These are phyloP conservation scores for Hippasteria phrygiana DNA, from an alignment of 53 echinoderm and acorn worm genomes.

Conservation along the genomic window DNA sequence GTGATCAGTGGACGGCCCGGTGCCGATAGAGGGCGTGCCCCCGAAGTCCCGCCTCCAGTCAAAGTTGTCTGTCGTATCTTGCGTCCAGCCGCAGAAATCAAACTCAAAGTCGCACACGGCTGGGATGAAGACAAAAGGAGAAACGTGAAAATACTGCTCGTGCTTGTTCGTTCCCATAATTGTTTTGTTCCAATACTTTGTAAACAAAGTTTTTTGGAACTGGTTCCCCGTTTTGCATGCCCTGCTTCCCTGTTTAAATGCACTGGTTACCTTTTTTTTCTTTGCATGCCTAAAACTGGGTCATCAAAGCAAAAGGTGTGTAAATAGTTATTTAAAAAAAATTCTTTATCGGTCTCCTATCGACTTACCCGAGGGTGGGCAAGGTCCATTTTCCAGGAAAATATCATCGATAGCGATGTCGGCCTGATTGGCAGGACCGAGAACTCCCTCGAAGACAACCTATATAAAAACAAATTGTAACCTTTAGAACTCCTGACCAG, in stretches of 20 bases:
- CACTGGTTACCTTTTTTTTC: too few species aligned
- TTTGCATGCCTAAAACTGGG: too few species aligned
- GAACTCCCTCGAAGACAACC: slow-evolving; percentile 75
- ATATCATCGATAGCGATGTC: slow-evolving; percentile 84
- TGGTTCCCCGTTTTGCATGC: too few species aligned
- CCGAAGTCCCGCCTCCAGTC: slow-evolving; percentile 81
- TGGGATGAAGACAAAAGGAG: background rate
- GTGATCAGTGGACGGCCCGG: slow-evolving; percentile 87
- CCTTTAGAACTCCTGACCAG: background rate
- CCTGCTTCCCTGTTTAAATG: too few species aligned
- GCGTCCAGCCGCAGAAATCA: slow-evolving; percentile 82
- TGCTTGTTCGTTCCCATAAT: too few species aligned
- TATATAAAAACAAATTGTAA: background rate
- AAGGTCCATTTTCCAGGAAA: slow-evolving; percentile 64
- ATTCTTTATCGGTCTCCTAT: too few species aligned
- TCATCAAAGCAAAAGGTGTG: too few species aligned
- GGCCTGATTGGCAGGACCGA: slow-evolving; percentile 48
- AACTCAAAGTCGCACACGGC: slow-evolving; percentile 79
- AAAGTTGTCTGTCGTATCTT: slow-evolving; percentile 74
- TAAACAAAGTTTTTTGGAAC: too few species aligned
- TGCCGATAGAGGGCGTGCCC: slow-evolving; percentile 65
- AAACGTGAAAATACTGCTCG: background rate
- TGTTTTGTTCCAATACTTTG: too few species aligned
- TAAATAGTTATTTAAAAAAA: too few species aligned
- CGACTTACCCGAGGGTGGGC: slow-evolving; percentile 55